Evolutionary conservation across 2,888 invertebrate genomes (phyloP).

Genomic region (Congeria kusceri): DNA sequence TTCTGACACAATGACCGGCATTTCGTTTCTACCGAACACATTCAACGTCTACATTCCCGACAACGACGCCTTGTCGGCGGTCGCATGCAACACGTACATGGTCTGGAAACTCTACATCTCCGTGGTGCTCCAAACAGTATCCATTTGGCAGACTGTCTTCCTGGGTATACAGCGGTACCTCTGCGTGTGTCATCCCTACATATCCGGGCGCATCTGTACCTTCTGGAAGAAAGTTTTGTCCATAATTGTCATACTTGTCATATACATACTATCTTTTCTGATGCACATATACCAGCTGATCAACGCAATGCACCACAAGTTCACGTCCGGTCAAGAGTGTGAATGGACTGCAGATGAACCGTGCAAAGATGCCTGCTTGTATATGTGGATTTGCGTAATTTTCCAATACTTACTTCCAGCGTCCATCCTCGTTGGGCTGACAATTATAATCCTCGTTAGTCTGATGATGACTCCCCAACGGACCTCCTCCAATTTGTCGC

Average conservation of each 20-base stretch:
- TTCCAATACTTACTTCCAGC: slow-evolving; percentile 49
- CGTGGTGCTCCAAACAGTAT: slow-evolving; percentile 65
- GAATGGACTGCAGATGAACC: slow-evolving; percentile 44
- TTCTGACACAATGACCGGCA: slow-evolving; percentile 48
- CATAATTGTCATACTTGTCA: slow-evolving; percentile 26
- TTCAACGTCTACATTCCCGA: slow-evolving; percentile 34
- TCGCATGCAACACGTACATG: slow-evolving; percentile 44
- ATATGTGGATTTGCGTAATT: slow-evolving; percentile 49
- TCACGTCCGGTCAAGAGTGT: slow-evolving; percentile 1
- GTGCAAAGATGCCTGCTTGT: slow-evolving; percentile 48
- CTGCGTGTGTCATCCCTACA: slow-evolving; percentile 70
- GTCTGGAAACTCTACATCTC: slow-evolving; percentile 45
- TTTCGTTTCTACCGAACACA: slow-evolving; percentile 48
- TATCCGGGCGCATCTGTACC: slow-evolving; percentile 61
- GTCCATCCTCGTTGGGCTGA: slow-evolving; percentile 32
- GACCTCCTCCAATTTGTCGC: slow-evolving; percentile 30
- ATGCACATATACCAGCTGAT: slow-evolving; percentile 57
- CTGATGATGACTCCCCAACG: slow-evolving; percentile 32
- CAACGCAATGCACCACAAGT: background rate
- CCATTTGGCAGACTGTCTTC: slow-evolving; percentile 67
- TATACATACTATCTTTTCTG: slow-evolving; percentile 51
- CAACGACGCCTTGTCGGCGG: slow-evolving; percentile 1
- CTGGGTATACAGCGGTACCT: slow-evolving; percentile 65
- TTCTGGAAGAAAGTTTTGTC: slow-evolving; percentile 58
- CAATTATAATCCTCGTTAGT: slow-evolving; percentile 33